phyloP scores from a whole-genome alignment of 1,140 invertebrate species.

The Coenobita brevimanus region DNA sequence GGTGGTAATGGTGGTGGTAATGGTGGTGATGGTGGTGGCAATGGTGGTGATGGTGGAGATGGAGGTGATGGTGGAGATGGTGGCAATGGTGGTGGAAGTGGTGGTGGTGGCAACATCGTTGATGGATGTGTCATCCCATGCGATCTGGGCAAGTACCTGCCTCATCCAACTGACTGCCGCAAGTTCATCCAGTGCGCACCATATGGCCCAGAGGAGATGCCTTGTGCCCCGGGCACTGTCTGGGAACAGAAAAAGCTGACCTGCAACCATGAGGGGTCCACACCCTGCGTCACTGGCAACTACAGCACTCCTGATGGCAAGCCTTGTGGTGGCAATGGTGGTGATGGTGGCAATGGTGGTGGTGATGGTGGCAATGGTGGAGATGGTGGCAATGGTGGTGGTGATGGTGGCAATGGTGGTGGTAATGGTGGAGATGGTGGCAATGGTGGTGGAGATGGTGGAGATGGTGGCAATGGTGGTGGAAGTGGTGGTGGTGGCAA shows the following conservation, averaged over 20 bases:
- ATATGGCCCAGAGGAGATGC: conserved; percentile 32
- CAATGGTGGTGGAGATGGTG: no score
- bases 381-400: no score
- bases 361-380: background rate
- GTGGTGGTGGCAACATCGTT: conserved; percentile 16
- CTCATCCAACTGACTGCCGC: conserved; percentile 45
- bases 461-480: no score
- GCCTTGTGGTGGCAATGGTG: background rate
- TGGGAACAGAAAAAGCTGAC: conserved; percentile 18
- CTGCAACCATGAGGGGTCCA: background rate
- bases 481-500: no score
- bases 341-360: conserved; percentile 11
- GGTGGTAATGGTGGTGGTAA: background rate
- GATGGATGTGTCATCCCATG: conserved; percentile 47
- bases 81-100: background rate
- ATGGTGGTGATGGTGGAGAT: no score
- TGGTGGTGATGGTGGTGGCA: background rate
- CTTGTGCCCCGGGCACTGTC: conserved; percentile 3
- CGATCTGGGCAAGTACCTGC: conserved; percentile 34
- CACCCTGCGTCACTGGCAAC: background rate
- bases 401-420: no score
- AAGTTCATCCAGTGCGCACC: conserved; percentile 44
- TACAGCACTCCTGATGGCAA: conserved; percentile 10
- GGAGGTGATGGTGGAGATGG: no score
- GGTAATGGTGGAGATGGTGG: no score